A percentile compares a stretch with the other conserved stretches of the same genome.
phyloP scores from a whole-genome alignment of 2,797 vertebrate species.

The Eleutherodactylus coqui region DNA sequence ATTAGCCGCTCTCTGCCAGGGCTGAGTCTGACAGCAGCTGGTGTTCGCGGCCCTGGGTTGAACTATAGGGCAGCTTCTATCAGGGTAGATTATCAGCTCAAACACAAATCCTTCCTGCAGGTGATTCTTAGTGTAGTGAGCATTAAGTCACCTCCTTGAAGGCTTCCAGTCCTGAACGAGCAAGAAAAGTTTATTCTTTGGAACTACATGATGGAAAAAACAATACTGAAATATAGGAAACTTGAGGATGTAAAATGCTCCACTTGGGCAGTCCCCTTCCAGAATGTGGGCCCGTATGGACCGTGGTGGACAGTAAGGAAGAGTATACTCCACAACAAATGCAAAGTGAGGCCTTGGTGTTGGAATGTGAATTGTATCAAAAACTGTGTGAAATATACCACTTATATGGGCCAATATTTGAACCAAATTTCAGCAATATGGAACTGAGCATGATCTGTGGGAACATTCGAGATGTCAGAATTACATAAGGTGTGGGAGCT shows the following conservation, averaged over 20 bases:
- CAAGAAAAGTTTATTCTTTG: background rate
- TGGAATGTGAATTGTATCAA: too few relatives aligned
- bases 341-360: background rate
- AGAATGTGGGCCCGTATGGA: background rate
- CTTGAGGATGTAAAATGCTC: background rate
- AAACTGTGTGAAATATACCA: too few relatives aligned
- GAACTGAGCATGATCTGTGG: too few relatives aligned
- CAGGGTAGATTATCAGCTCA: constrained; percentile 27
- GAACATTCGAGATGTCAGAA: too few relatives aligned
- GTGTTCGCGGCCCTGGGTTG: background rate
- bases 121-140: background rate
- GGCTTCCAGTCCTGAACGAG: background rate
- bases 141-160: background rate
- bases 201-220: background rate
- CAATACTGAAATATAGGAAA: background rate
- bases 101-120: constrained; percentile 22
- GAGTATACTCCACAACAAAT: background rate
- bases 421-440: too few relatives aligned
- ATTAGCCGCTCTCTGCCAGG: background rate
- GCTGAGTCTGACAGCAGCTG: background rate
- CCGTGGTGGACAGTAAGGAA: background rate
- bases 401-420: too few relatives aligned
- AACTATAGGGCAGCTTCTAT: background rate
- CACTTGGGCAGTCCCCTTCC: background rate
- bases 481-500: too few relatives aligned